phyloP scores from a whole-genome alignment of 2,888 invertebrate species.

The Leucophora obtusa region DNA sequence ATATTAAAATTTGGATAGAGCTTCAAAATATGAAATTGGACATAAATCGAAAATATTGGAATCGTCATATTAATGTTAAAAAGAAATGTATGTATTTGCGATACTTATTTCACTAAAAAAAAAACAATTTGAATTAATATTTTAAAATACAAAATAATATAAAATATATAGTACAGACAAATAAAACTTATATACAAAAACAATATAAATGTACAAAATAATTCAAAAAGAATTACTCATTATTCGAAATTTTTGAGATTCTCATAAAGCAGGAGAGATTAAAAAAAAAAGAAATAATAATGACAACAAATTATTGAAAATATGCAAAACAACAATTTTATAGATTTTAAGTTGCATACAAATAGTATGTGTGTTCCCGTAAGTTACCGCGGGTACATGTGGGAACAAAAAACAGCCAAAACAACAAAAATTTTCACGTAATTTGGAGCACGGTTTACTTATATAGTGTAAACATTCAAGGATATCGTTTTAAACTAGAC shows the following conservation, averaged over 20 bases:
- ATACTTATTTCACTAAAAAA: slow-evolving; percentile 4
- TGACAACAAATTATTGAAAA: neutral
- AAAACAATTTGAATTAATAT: neutral
- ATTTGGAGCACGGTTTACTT: no score
- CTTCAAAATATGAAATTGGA: no score
- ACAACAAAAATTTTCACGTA: no score
- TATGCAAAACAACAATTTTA: neutral
- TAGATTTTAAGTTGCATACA: no score
- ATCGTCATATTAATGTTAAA: neutral
- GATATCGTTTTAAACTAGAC: no score
- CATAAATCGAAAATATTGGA: neutral
- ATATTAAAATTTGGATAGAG: no score
- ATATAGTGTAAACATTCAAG: no score
- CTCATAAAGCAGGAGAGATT: no score
- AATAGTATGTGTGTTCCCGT: no score
- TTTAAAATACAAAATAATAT: neutral
- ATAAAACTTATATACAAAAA: neutral
- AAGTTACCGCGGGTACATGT: no score
- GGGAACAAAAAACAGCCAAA: no score
- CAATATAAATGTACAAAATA: neutral
- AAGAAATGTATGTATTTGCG: neutral
- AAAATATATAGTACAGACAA: no score
- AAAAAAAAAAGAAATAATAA: neutral
- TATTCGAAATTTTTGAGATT: neutral
- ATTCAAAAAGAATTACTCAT: neutral